Evolutionary conservation across 2,888 invertebrate genomes (phyloP).

Genomic region (Leucoptera coffeella): DNA sequence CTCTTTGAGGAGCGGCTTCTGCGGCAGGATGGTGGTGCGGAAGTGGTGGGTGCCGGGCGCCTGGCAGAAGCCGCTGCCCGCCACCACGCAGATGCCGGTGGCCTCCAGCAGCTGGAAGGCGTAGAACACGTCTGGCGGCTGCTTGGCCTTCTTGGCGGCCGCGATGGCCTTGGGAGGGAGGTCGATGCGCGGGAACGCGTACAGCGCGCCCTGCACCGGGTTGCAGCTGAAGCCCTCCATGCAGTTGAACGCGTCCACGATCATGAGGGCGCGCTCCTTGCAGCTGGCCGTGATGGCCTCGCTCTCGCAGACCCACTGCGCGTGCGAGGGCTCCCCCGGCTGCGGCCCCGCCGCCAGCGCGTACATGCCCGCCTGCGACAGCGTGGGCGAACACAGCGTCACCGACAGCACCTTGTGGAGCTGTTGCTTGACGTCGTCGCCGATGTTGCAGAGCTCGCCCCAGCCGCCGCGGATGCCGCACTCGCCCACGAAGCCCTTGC

Average conservation of each 20-base stretch:
- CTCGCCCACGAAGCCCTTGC: constrained; percentile 94
- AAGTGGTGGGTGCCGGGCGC: constrained; percentile 91
- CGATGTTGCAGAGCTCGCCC: constrained; percentile 84
- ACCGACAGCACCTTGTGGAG: constrained; percentile 88
- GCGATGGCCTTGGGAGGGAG: constrained; percentile 79
- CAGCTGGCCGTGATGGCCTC: constrained; percentile 66
- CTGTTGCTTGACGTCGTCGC: constrained; percentile 63
- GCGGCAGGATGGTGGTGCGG: constrained; percentile 90
- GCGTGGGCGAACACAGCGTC: constrained; percentile 62
- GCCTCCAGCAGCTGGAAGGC: constrained; percentile 87
- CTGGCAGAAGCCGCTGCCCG: constrained; percentile 96
- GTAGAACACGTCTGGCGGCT: constrained; percentile 86
- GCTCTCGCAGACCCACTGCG: constrained; percentile 69
- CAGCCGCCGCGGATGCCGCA: constrained; percentile 96
- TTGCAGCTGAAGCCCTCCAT: constrained; percentile 89
- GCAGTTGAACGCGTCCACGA: constrained; percentile 81
- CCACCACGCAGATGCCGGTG: constrained; percentile 90
- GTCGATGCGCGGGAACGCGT: constrained; percentile 86
- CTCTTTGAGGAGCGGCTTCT: constrained; percentile 67
- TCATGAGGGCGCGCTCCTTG: constrained; percentile 70
- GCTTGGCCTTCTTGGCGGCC: constrained; percentile 69
- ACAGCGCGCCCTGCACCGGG: constrained; percentile 91
- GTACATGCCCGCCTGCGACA: constrained; percentile 1
- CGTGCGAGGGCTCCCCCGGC: constrained; percentile 82
- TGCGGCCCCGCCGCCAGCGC: too few relatives aligned